Evolutionary conservation across 2,888 invertebrate species (phyloP), one percentile per base, ranked within the genome.

Genomic region (Atrina japonica): DNA sequence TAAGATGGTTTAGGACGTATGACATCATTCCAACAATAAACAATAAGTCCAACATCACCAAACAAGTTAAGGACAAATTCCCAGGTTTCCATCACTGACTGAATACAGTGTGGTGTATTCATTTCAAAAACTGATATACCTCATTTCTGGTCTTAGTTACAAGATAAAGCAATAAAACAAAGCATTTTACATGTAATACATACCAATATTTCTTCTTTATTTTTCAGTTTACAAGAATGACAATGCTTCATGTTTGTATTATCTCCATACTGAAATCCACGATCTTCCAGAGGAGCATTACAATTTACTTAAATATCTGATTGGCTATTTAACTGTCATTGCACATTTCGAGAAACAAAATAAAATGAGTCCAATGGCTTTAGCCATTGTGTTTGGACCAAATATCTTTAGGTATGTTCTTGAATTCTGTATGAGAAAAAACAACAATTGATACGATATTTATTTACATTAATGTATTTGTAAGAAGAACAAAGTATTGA

Each of bases 321-420:
- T 88, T 30, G 84, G 87, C 18, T 91, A 92, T 81, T 86, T 92
- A 50, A 89, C 89, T 23, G 82, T 88, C 50, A 91, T 92, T n/a
- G 84, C 91, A 0, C 84, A 86, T 55, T 81, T 88, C 53, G 90
- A 91, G 69, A 76, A 83, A n/a, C 75, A 81, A 47, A 89, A 90
- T 77, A 90, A 90, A 77, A 91, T 91, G 91, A 88, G 86, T 58
- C 84, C 91, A 3, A 86, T 87, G 73, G 88, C 91, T 7, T 81
- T 91, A 41, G 91, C 91, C 30, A 91, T 91, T 67, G 90, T 91
- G 27, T 91, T 91, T 85, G 91, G 91, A 64, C 91, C 91, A 35
- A 91, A 91, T 80, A 75, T 91, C 21, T 91, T 91, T 84, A 88
- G 90, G 90, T 91, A 77, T 60, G 77, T 60, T 11, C 29, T 16